phyloP scores from a whole-genome alignment of 1,140 invertebrate species.

The Drosophila sproati region DNA sequence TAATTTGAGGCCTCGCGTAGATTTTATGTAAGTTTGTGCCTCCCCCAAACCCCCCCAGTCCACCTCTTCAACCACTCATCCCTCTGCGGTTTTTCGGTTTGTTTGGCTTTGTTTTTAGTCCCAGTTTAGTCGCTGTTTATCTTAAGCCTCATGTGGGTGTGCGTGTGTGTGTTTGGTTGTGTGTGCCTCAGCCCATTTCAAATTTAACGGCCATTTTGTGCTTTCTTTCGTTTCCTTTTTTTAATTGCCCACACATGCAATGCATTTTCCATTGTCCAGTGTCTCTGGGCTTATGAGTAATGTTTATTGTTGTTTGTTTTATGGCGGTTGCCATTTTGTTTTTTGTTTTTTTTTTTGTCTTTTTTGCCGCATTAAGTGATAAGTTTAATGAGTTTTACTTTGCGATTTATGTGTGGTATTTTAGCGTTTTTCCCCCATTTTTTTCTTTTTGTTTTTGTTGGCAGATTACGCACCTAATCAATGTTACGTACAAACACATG shows the following conservation, averaged over 20 bases:
- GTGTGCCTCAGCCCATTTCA: slow-evolving; percentile 40
- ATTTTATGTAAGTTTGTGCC: slow-evolving; percentile 41
- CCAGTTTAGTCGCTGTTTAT: slow-evolving; percentile 58
- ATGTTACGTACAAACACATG: neutral
- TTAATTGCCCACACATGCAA: slow-evolving; percentile 49
- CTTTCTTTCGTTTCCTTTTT: slow-evolving; percentile 32
- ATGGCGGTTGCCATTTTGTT: slow-evolving; percentile 34
- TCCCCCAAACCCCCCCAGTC: too few relatives aligned
- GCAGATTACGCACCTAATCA: slow-evolving; percentile 39
- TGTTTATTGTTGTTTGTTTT: slow-evolving; percentile 43
- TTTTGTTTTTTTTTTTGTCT: neutral
- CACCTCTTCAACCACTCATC: neutral
- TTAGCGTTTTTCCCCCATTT: neutral
- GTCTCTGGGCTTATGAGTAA: slow-evolving; percentile 38
- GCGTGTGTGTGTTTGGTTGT: neutral
- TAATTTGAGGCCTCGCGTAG: slow-evolving; percentile 56
- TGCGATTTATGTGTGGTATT: slow-evolving; percentile 25
- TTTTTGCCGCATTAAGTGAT: slow-evolving; percentile 43
- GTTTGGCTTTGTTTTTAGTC: slow-evolving; percentile 55
- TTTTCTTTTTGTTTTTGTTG: neutral
- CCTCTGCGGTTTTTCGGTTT: slow-evolving; percentile 28
- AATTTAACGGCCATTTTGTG: slow-evolving; percentile 54
- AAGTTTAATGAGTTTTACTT: slow-evolving; percentile 49
- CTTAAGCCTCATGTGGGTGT: slow-evolving; percentile 16
- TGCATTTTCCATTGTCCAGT: slow-evolving; percentile 23